A percentile compares a stretch with the other conserved stretches of the same genome.
These are phyloP conservation scores for Trichomycterus rosablanca DNA, from an alignment of 2,113 vertebrate genomes.

Conservation along the genomic window DNA sequence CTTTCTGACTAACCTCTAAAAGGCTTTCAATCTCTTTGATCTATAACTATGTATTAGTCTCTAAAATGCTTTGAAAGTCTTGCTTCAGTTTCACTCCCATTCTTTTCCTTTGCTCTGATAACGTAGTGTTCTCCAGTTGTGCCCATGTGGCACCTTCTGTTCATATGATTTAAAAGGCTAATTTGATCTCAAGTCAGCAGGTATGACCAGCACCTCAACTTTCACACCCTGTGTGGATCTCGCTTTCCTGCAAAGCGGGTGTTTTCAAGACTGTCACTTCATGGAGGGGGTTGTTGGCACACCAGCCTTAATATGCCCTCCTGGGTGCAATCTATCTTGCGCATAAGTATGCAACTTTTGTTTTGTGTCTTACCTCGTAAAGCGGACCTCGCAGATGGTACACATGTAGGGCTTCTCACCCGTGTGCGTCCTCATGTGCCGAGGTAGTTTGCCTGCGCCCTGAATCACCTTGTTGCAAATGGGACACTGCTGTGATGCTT, in stretches of 20 bases:
- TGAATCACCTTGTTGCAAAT: constrained; percentile 99
- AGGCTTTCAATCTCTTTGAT: constrained; percentile 4
- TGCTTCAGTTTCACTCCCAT: background rate
- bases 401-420: constrained; percentile 99
- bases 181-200: constrained; percentile 18
- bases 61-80: background rate
- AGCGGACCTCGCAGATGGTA: constrained; percentile 95
- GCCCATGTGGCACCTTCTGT: background rate
- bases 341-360: no score
- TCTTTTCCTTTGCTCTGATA: no score
- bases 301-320: background rate
- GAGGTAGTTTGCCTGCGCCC: constrained; percentile 92
- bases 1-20: constrained; percentile 24
- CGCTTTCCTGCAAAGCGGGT: constrained; percentile 19
- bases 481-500: constrained; percentile 95
- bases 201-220: constrained; percentile 26
- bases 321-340: no score
- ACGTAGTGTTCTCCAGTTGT: no score
- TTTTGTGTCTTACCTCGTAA: constrained; percentile 93
- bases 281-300: no score
- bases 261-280: constrained; percentile 19
- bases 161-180: constrained; percentile 15
- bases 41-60: constrained; percentile 1
- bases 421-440: constrained; percentile 96
- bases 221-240: constrained; percentile 25